Base-by-base conservation (phyloP, 2,797 vertebrate genomes). In the Hydrocynus forskahlii region DNA sequence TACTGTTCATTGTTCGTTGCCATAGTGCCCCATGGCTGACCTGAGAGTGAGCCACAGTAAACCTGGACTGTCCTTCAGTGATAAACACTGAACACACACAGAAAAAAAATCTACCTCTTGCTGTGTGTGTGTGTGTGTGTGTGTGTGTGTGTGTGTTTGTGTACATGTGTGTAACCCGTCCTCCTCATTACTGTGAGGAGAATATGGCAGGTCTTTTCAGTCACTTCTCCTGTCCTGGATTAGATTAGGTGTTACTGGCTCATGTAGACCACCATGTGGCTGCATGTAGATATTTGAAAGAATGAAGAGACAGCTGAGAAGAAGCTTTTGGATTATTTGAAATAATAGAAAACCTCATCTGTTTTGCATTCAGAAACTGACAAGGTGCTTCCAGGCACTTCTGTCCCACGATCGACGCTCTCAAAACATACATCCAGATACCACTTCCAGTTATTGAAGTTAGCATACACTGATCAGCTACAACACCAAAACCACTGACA, bases 211-310 rank as follows among this genome's bases (percentile, higher is more conserved):
- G 85, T 85, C 83, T 85, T 78, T 76, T 73, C 76, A 81, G 76
- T 50, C 75, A 79, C 80, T 70, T 78, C 78, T 86, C 76, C 78
- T 54, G 69, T 77, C 71, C 72, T 54, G 79, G 77, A 84, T 85
- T 80, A 63, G 82, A 87, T 89, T 87, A 87, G 45, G 60, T 78
- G 78, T 82, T 84, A 83, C 78, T 81, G 81, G 77, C 71, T 85
- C 83, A 87, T 81, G 78, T 48, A 85, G 79, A 82, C 82, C 75
- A 69, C 74, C 79, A 62, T 81, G 80, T 45, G 45, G 81, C 60
- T 81, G 75, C 80, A 80, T 81, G 78, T 79, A 88, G 85, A 78
- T 87, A 86, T 84, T 80, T 80, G 50, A 76, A 76, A 81, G 82
- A 83, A 71, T 69, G 63, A 7, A 45, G 63, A 25, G 59, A 52